phyloP scores from a whole-genome alignment of 2,113 vertebrate genomes.

The Chionodraco myersi region DNA sequence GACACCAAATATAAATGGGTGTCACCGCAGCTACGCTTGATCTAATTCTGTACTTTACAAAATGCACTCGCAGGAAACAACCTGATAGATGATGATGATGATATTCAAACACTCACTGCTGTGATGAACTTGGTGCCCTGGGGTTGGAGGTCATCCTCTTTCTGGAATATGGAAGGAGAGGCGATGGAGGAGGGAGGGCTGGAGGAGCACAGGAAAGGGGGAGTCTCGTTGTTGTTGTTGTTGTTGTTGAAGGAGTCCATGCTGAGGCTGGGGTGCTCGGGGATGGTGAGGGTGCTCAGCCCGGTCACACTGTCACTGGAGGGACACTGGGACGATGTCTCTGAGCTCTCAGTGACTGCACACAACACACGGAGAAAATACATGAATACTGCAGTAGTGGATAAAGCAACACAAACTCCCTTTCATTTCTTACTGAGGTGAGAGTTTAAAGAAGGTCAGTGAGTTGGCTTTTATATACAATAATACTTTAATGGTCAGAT shows the following conservation, averaged over 20 bases:
- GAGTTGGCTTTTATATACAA: not conserved
- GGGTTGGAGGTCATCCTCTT: slow-evolving; percentile 72
- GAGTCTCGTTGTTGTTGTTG: slow-evolving; percentile 61
- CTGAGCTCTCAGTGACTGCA: slow-evolving; percentile 82
- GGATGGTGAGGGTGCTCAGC: slow-evolving; percentile 62
- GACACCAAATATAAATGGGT: not conserved
- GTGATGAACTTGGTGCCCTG: slow-evolving; percentile 79
- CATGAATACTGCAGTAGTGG: not conserved
- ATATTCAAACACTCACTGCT: slow-evolving; percentile 76
- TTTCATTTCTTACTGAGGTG: not conserved
- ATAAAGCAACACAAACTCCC: not conserved
- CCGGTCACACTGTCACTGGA: slow-evolving; percentile 81
- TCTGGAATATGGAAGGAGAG: slow-evolving; percentile 74
- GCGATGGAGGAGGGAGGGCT: slow-evolving; percentile 61
- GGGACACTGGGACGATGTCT: slow-evolving; percentile 83
- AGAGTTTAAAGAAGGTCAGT: not conserved
- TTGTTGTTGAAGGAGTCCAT: slow-evolving; percentile 74
- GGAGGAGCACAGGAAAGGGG: slow-evolving; percentile 74
- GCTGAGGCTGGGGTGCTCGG: slow-evolving; percentile 47
- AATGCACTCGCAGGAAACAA: not conserved
- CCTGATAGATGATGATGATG: not conserved
- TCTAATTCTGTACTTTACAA: not conserved
- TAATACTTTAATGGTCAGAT: too few species aligned
- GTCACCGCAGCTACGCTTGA: not conserved
- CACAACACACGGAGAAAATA: slow-evolving; percentile 15